Evolutionary conservation across 2,113 vertebrate species (phyloP).

Genomic region (Myotis brandtii): DNA sequence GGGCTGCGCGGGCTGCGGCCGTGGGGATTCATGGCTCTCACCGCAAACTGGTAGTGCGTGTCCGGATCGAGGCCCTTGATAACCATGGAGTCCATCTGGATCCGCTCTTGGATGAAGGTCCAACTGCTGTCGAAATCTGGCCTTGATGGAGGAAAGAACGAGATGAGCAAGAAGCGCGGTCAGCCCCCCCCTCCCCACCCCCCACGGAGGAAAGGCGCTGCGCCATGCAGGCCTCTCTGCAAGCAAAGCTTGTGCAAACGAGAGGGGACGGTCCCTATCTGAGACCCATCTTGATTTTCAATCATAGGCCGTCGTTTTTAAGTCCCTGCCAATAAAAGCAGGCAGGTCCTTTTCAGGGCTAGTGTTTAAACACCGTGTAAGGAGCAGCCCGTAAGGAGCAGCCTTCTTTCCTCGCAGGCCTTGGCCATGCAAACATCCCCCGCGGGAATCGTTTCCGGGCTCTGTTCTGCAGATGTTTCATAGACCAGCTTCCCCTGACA

Average conservation of each 20-base stretch:
- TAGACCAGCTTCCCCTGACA: slow-evolving; percentile 23
- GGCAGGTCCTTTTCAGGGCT: slow-evolving; percentile 43
- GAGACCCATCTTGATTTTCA: slow-evolving; percentile 48
- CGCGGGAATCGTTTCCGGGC: not conserved
- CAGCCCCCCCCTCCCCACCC: too few species aligned
- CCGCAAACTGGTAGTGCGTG: slow-evolving; percentile 93
- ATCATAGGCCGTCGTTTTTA: slow-evolving; percentile 41
- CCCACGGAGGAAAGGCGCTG: not conserved
- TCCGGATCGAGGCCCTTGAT: slow-evolving; percentile 93
- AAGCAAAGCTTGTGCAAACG: slow-evolving; percentile 44
- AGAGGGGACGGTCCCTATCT: slow-evolving; percentile 31
- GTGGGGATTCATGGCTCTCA: slow-evolving; percentile 90
- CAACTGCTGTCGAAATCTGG: slow-evolving; percentile 94
- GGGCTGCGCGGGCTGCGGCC: slow-evolving; percentile 90
- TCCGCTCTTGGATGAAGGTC: slow-evolving; percentile 92
- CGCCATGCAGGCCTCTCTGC: not conserved
- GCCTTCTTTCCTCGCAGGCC: not conserved
- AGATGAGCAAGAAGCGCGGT: not conserved
- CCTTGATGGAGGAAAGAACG: slow-evolving; percentile 84
- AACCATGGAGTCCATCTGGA: slow-evolving; percentile 95
- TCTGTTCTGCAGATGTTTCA: slow-evolving; percentile 68
- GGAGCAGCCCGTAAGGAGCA: not conserved
- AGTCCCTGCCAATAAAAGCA: slow-evolving; percentile 49
- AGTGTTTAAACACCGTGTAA: not conserved
- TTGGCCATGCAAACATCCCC: not conserved